These are phyloP conservation scores for Nematolebias whitei DNA, from an alignment of 2,113 vertebrate species.

Conservation along the genomic window DNA sequence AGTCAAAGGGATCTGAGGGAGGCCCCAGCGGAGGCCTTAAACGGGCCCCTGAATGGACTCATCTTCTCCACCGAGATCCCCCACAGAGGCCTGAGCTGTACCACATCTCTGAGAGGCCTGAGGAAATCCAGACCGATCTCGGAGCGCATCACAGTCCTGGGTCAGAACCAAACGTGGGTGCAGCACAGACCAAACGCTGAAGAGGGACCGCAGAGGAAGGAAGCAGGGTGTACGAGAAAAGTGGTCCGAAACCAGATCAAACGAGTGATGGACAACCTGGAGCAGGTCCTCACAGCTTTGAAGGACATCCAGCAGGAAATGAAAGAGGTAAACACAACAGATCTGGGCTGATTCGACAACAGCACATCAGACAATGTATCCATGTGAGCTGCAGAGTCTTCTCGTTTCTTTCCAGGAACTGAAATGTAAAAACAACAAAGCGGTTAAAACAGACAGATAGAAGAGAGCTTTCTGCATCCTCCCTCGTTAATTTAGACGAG, in stretches of 20 bases:
- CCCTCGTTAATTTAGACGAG: constrained; percentile 18
- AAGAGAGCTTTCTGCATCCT: constrained; percentile 17
- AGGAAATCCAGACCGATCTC: constrained; percentile 46
- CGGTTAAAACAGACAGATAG: neutral
- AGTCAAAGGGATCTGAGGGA: constrained; percentile 62
- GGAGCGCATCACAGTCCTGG: constrained; percentile 23
- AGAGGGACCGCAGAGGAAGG: constrained; percentile 30
- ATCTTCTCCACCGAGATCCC: constrained; percentile 72
- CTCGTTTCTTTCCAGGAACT: constrained; percentile 8
- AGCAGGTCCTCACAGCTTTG: constrained; percentile 78
- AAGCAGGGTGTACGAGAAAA: constrained; percentile 47
- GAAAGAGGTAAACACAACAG: constrained; percentile 77
- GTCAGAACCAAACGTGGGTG: constrained; percentile 42
- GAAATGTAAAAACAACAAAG: constrained; percentile 1
- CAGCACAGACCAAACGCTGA: constrained; percentile 20
- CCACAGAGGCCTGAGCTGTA: constrained; percentile 35
- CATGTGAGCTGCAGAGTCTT: no score
- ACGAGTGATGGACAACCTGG: constrained; percentile 79
- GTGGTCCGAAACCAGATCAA: constrained; percentile 78
- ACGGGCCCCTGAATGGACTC: constrained; percentile 53
- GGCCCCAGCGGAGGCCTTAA: constrained; percentile 52
- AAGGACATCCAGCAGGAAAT: constrained; percentile 83
- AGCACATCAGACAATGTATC: neutral
- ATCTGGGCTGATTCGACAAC: constrained; percentile 3
- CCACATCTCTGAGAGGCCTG: constrained; percentile 28